Base-by-base conservation (phyloP, 2,113 vertebrate genomes). In the Prunella fulvescens region DNA sequence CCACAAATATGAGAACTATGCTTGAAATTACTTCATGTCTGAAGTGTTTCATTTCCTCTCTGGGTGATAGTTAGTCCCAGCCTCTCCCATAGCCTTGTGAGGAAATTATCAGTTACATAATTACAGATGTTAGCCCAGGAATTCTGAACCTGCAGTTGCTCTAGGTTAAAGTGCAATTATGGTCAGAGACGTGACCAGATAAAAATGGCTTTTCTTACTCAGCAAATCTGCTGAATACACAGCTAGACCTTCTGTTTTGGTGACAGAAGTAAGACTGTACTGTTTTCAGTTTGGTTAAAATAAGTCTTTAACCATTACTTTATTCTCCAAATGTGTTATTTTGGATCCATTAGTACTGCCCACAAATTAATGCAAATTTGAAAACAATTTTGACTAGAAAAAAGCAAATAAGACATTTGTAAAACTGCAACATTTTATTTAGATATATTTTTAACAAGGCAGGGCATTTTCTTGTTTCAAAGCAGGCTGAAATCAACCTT, bases 11-110 rank as follows among this genome's bases (percentile, higher is more conserved):
- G 53, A 94, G 95, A 95, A 76, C 40, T 58, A 86, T 70, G 81
- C 86, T 91, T 67, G 73, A 93, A 97, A 96, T 94, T 70, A 93
- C 51, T n/a, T 37, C 2, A 26, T 66, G 82, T 64, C 88, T 95
- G 64, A 95, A 93, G 93, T 51, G 91, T 95, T 96, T 96, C 60
- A 72, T 94, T 96, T 97, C 95, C 94, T 97, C 91, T 79, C 58
- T 37, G 97, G 73, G 95, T 95, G 96, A 97, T 86, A 94, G 12
- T 86, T 92, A 88, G 89, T 67, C 56, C 80, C 70, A 71, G 80
- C 48, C 85, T 90, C 83, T 92, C 73, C 89, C 93, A 92, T 48
- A 31, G 50, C 50, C 61, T 47, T 51, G 93, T 84, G 67, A 96
- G 85, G 95, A 97, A 96, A 96, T n/a, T 80, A 92, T 66, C 80